Base-by-base conservation (phyloP, 2,113 vertebrate species). In the Oryzias celebensis region DNA sequence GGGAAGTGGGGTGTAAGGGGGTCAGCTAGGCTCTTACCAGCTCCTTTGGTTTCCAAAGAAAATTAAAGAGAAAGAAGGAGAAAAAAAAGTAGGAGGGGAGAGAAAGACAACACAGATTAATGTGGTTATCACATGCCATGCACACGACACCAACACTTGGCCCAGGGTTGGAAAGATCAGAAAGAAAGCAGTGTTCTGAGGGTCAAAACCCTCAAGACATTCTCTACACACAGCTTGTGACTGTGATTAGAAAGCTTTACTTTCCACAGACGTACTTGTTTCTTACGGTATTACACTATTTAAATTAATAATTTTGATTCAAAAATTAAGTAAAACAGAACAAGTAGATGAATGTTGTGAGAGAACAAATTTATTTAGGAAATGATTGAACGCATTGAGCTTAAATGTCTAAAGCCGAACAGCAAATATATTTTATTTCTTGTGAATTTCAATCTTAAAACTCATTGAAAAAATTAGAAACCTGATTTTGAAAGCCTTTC, bases 31-130 rank as follows among this genome's bases (percentile, higher is more conserved):
- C 90, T 94, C 92, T 97, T 97, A 97, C 95, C 95, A 96, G 95
- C 94, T 97, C 95, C 95, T 96, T 93, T 93, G 89, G 91, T 93
- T 92, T 92, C 91, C 91, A 92, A 91, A 91, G 89, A 91, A 75
- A 90, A 85, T 91, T 89, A 90, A 80, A 91, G 79, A 85, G 73
- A 84, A 84, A 62, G 82, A 60, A 80, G 81, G 78, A 74, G 70
- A 82, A 69, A 82, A 65, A 80, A 78, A 69, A 78, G 53, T 57
- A 65, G 65, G 60, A 64, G 63, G 44, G 85, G 79, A 85, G 82
- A 84, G 74, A 87, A 80, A 86, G 58, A 88, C 81, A 89, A 90
- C 84, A 89, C 72, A 78, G 89, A 95, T 95, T 96, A 95, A 94
- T 91, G 88, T 85, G 88, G 90, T 92, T 93, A 92, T 94, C 92